Percentiles rank a stretch among this genome's conserved stretches.
These are phyloP conservation scores for Phymatocera aterrima DNA, from an alignment of 2,888 invertebrate genomes.

Conservation along the genomic window DNA sequence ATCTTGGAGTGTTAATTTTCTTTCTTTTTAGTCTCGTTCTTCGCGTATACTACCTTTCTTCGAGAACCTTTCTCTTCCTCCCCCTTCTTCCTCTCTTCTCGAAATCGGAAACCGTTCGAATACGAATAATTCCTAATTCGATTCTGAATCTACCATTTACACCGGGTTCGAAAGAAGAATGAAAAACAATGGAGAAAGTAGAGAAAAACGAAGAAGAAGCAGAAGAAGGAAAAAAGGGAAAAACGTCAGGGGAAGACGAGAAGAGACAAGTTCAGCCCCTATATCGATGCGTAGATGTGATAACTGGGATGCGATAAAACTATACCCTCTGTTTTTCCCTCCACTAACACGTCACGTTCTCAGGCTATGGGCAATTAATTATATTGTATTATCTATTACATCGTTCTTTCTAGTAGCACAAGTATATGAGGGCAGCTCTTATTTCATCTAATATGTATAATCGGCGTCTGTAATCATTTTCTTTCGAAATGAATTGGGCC, in stretches of 20 bases:
- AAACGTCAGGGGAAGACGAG: background rate
- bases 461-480: too few relatives aligned
- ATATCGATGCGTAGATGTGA: conserved; percentile 15
- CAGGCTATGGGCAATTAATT: background rate
- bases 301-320: background rate
- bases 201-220: background rate
- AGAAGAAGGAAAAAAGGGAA: background rate
- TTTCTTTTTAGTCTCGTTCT: background rate
- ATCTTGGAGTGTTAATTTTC: background rate
- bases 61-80: background rate
- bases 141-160: background rate
- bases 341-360: background rate
- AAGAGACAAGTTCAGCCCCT: conserved; percentile 17
- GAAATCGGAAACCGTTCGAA: conserved; percentile 20
- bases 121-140: background rate
- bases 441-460: background rate
- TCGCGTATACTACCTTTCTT: background rate
- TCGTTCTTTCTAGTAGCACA: background rate
- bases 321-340: background rate
- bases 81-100: background rate
- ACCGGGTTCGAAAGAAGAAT: background rate
- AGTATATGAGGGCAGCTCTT: background rate
- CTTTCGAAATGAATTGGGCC: too few relatives aligned
- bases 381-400: too few relatives aligned
- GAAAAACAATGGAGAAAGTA: background rate